Evolutionary conservation across 2,113 vertebrate species (phyloP), one percentile per base, ranked within the genome.

Genomic region (Corythornis cristatus): DNA sequence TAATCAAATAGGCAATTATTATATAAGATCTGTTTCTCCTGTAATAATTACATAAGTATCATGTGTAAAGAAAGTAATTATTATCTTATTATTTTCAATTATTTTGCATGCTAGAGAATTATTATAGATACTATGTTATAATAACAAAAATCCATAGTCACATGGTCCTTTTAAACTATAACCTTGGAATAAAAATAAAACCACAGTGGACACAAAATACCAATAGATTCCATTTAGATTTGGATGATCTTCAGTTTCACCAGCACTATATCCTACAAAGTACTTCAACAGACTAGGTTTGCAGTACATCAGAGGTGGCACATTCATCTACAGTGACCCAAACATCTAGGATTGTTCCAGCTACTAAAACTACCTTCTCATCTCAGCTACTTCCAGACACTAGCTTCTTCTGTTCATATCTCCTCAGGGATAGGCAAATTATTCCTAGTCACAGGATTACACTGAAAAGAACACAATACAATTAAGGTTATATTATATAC

Each of bases 11-110:
- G 72, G 66, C 88, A 90, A 91, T 92, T 33, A 33, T 93, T 74
- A 95, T 96, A 95, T 46, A 57, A 88, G 88, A 97, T 86, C 74
- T 86, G 73, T 92, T 96, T 96, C 94, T 92, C 60, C 78, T 86
- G 83, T 86, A 93, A 95, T 93, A 92, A 96, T 91, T 91, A 65
- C 43, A 22, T 22, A 86, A 91, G 64, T 85, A 81, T 29, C 48
- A 33, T 45, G 62, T 62, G 88, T 86, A 93, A 95, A 83, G 15
- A 88, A 23, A 58, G 82, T 42, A 85, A 93, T 93, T 77, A 93
- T 92, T 82, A 71, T 35, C 83, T 87, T 61, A 94, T 92, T 93
- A 88, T 85, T 93, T 60, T 48, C 12, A 20, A 67, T 79, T 73
- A 60, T 86, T 92, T 93, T 73, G 61, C 46, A 66, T 20, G 13